Base-by-base conservation (phyloP, 2,113 vertebrate genomes). In the Antigone vipio region DNA sequence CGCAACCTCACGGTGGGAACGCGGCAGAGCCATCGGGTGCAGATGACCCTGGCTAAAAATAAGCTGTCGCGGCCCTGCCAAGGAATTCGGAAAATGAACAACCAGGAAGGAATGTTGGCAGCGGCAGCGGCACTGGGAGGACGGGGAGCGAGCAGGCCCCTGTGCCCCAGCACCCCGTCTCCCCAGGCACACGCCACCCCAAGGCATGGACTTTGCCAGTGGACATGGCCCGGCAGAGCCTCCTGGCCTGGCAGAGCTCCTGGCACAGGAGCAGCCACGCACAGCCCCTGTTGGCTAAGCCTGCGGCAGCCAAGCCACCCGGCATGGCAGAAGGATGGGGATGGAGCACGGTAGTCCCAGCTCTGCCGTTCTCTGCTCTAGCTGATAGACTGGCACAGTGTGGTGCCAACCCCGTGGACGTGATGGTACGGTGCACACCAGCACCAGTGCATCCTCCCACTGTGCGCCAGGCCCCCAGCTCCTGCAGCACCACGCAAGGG, bases 31-130 rank as follows among this genome's bases (percentile, higher is more conserved):
- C 97, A 97, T 96, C 94, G 98, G 98, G 98, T 98, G 97, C 98
- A 98, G 98, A 98, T 98, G 98, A 98, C 98, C 98, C 98, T 63
- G 47, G 97, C 98, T 99, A 99, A 99, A 99, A 99, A 99, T 99
- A 99, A 98, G 95, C 97, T 98, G 98, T 98, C 97, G 90, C 95
- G 19, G 97, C 97, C 97, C 97, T 98, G 98, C 98, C 98, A 98
- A 99, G 97, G 98, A 98, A 98, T 98, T 97, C 97, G 98, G 98
- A 96, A 97, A 96, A 98, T 96, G 97, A 98, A 98, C 97, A 95
- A 95, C 82, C 92, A 95, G 94, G 95, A 95, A 95, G 95, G 96
- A 95, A 98, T 96, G 97, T 89, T 97, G 97, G 96, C 95, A 78
- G 81, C 50, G 10, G 90, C 0, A 16, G 75, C 94, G 58, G 96